Conservation (phyloP, 2,113 vertebrate species). For the Oreotrochilus melanogaster region DNA sequence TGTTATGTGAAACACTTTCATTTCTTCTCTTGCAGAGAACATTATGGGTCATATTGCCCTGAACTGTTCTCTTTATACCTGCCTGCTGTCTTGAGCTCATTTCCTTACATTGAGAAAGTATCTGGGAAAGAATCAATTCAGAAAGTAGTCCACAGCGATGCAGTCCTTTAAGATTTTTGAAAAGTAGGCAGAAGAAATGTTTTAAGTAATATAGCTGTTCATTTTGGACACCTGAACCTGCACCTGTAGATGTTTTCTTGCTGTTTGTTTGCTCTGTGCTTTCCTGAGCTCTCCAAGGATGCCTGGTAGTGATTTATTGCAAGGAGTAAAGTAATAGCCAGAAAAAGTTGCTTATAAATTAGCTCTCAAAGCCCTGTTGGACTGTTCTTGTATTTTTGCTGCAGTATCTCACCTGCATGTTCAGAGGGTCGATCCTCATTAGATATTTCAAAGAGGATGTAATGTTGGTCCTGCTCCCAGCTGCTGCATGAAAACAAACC, state of each 20-base stretch:
- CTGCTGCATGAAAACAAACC: slow-evolving; percentile 1
- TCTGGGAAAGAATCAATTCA: not conserved
- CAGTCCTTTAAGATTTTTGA: not conserved
- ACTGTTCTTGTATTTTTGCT: not conserved
- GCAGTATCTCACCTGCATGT: not conserved
- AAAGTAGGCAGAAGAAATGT: not conserved
- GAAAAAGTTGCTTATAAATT: not conserved
- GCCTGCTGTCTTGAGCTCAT: slow-evolving; percentile 24
- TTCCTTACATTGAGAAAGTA: not conserved
- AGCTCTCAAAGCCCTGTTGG: not conserved
- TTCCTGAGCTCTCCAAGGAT: not conserved
- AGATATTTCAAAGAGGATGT: not conserved
- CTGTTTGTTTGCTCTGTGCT: not conserved
- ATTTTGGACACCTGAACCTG: not conserved
- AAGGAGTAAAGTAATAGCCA: not conserved
- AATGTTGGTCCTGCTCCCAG: not conserved
- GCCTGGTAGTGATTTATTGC: not conserved
- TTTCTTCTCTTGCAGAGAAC: not conserved
- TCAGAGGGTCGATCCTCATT: not conserved
- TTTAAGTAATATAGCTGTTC: not conserved
- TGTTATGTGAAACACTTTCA: not conserved
- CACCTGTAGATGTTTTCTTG: not conserved
- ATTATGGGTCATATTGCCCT: not conserved
- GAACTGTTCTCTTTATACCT: not conserved
- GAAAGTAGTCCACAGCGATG: not conserved